Evolutionary conservation across 2,888 invertebrate genomes (phyloP).

Genomic region (Caradrina kadenii): DNA sequence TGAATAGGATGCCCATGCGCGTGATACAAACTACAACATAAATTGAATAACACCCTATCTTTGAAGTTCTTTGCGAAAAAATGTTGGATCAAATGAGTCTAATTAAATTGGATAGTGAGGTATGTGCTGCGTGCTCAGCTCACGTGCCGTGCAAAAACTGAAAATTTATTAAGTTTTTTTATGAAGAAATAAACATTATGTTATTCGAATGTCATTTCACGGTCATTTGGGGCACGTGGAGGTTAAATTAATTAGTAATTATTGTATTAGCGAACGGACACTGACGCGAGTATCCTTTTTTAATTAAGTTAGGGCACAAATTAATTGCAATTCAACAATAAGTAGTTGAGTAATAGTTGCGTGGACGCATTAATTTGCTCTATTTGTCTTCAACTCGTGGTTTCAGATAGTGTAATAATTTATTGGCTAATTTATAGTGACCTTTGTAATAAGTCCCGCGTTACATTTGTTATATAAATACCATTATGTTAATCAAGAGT

Average conservation of each 20-base stretch:
- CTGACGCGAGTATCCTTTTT: constrained; percentile 39
- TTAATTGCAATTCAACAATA: constrained; percentile 39
- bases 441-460: constrained; percentile 39
- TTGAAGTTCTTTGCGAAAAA: constrained; percentile 68
- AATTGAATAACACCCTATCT: constrained; percentile 69
- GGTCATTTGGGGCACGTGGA: constrained; percentile 74
- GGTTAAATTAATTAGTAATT: constrained; percentile 67
- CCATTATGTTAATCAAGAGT: constrained; percentile 44
- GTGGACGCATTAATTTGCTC: constrained; percentile 32
- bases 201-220: constrained; percentile 81
- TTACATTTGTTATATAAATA: constrained; percentile 48
- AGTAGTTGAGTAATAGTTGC: constrained; percentile 44
- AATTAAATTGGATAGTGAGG: constrained; percentile 64
- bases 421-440: constrained; percentile 38
- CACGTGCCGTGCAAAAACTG: constrained; percentile 69
- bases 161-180: constrained; percentile 55
- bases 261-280: constrained; percentile 39
- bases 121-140: constrained; percentile 66
- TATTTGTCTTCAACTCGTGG: constrained; percentile 56
- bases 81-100: constrained; percentile 65
- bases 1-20: constrained; percentile 67
- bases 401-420: constrained; percentile 33
- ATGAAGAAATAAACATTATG: constrained; percentile 57
- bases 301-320: constrained; percentile 45
- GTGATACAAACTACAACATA: constrained; percentile 63